phyloP scores from a whole-genome alignment of 2,113 vertebrate species.

The Catharus minimus region DNA sequence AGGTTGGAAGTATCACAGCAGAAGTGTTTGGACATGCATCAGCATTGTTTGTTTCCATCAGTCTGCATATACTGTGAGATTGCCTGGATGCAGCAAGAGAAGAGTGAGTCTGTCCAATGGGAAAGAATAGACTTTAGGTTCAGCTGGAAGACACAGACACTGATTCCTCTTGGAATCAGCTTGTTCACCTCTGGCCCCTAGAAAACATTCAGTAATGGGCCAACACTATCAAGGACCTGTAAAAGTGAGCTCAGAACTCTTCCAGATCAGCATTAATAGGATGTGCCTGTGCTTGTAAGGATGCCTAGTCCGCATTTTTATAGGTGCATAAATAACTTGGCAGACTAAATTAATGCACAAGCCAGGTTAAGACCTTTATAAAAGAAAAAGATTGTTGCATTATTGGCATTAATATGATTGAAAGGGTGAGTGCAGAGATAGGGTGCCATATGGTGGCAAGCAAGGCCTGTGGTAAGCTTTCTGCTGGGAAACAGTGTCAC shows the following conservation, averaged over 20 bases:
- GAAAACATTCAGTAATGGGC: neutral
- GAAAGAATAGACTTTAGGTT: neutral
- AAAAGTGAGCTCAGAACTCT: neutral
- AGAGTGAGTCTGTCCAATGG: neutral
- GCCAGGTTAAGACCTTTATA: constrained; percentile 34
- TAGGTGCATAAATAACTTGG: constrained; percentile 23
- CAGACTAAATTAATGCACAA: constrained; percentile 20
- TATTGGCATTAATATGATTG: constrained; percentile 44
- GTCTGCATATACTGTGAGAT: neutral
- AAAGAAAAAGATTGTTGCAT: constrained; percentile 33
- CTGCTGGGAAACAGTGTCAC: neutral
- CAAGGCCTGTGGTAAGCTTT: neutral
- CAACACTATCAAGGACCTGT: neutral
- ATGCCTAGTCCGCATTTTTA: constrained; percentile 44
- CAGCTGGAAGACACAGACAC: neutral
- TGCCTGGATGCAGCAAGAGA: neutral
- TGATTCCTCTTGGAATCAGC: neutral
- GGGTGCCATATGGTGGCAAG: neutral
- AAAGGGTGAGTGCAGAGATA: neutral
- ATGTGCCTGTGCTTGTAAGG: neutral
- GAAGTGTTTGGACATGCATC: neutral
- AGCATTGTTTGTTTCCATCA: neutral
- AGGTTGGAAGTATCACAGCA: neutral
- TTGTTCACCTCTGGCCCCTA: neutral
- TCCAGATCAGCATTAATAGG: neutral